Conservation (phyloP, 1,140 invertebrate genomes). For the Drosophila subpulchrella region DNA sequence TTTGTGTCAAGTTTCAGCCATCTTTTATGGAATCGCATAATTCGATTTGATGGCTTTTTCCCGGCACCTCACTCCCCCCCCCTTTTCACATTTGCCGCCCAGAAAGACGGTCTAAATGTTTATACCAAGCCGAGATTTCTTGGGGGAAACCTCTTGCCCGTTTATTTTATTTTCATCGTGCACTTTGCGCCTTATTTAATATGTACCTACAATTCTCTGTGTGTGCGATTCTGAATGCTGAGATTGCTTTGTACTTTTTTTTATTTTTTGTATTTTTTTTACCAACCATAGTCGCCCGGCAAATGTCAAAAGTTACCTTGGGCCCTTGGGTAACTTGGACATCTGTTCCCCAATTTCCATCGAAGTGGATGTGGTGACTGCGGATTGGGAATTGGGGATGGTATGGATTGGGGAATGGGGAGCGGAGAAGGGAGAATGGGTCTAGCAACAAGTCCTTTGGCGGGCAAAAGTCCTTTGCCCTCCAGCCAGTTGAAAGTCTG, state of each 20-base stretch:
- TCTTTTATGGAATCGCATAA: conserved; percentile 54
- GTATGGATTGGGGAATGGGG: too few relatives aligned
- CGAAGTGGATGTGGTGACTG: neutral
- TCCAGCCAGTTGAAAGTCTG: conserved; percentile 33
- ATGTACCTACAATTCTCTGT: conserved; percentile 41
- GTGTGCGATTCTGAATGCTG: conserved; percentile 28
- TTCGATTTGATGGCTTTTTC: conserved; percentile 27
- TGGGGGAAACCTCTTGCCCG: neutral
- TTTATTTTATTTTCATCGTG: conserved; percentile 29
- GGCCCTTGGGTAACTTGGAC: conserved; percentile 23
- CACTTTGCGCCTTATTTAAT: conserved; percentile 71
- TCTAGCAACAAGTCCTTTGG: conserved; percentile 35
- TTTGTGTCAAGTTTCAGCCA: conserved; percentile 22
- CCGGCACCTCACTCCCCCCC: neutral
- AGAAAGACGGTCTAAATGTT: conserved; percentile 1
- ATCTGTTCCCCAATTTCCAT: conserved; percentile 20
- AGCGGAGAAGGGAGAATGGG: neutral
- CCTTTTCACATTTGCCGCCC: neutral
- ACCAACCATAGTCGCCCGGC: conserved; percentile 11
- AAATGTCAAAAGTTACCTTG: conserved; percentile 48
- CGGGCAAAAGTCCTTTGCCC: conserved; percentile 18
- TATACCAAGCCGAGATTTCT: neutral
- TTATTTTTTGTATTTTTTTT: conserved; percentile 1
- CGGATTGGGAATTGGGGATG: neutral
- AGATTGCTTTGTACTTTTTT: conserved; percentile 50